These are phyloP conservation scores for Heliopora coerulea DNA, from an alignment of 92 coral and sea anemone species.

Conservation along the genomic window DNA sequence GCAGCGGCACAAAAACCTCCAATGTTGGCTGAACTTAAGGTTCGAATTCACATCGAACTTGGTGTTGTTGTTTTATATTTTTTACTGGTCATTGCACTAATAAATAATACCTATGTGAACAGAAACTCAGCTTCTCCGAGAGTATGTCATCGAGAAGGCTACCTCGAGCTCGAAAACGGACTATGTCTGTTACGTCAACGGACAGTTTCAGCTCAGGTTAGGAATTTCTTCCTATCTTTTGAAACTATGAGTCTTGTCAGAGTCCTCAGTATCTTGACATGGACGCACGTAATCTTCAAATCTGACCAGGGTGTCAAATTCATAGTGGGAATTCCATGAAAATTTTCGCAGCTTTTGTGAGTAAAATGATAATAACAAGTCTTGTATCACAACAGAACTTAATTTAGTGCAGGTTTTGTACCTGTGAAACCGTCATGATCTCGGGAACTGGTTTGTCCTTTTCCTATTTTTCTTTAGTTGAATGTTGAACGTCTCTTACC, in stretches of 20 bases:
- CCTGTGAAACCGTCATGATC: too few species aligned
- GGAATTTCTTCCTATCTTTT: slow-evolving; percentile 22
- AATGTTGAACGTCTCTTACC: neutral
- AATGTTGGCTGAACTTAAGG: slow-evolving; percentile 89
- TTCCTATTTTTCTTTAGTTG: neutral
- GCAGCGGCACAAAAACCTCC: slow-evolving; percentile 99
- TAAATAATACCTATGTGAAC: slow-evolving; percentile 8
- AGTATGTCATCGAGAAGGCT: slow-evolving; percentile 98
- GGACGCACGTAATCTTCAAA: neutral
- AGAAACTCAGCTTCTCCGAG: slow-evolving; percentile 97
- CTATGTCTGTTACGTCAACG: slow-evolving; percentile 98
- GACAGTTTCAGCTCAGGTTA: slow-evolving; percentile 99
- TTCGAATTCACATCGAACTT: slow-evolving; percentile 31
- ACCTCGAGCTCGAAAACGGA: slow-evolving; percentile 99
- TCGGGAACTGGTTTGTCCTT: too few species aligned
- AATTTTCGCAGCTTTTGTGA: too few species aligned
- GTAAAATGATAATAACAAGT: too few species aligned
- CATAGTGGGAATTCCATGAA: too few species aligned
- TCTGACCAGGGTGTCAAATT: neutral
- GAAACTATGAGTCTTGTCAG: slow-evolving; percentile 2
- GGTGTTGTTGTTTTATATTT: neutral
- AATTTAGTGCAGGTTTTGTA: too few species aligned
- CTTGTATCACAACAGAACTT: too few species aligned
- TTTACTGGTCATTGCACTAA: neutral
- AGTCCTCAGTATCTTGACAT: slow-evolving; percentile 15